These are phyloP conservation scores for Caenorhabditis uteleia DNA, from an alignment of 2,888 invertebrate species.

Conservation along the genomic window DNA sequence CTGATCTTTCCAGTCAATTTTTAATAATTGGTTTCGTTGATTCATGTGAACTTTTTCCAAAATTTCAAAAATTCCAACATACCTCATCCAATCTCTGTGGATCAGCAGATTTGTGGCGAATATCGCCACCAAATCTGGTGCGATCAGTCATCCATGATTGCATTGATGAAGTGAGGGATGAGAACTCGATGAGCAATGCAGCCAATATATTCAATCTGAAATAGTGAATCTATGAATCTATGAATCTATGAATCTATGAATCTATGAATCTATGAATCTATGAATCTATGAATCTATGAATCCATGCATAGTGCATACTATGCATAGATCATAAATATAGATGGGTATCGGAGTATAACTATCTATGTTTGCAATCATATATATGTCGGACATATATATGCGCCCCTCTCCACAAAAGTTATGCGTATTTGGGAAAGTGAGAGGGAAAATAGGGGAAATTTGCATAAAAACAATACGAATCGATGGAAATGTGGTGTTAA, in stretches of 20 bases:
- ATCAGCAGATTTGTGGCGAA: constrained; percentile 53
- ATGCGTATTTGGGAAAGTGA: too few relatives aligned
- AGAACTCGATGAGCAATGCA: constrained; percentile 60
- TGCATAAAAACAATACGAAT: too few relatives aligned
- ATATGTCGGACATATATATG: neutral
- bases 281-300: too few relatives aligned
- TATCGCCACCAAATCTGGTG: constrained; percentile 44
- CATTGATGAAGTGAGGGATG: constrained; percentile 52
- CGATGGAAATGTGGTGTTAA: too few relatives aligned
- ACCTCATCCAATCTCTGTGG: constrained; percentile 25
- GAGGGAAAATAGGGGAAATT: too few relatives aligned
- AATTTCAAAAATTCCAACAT: neutral
- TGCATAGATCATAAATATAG: too few relatives aligned
- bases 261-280: too few relatives aligned
- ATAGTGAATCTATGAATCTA: neutral
- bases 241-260: too few relatives aligned
- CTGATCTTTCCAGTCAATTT: too few relatives aligned
- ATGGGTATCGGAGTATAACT: neutral
- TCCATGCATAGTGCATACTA: too few relatives aligned
- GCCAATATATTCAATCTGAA: constrained; percentile 58
- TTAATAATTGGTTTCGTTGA: neutral
- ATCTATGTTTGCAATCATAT: neutral
- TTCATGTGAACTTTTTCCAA: too few relatives aligned
- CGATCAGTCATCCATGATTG: constrained; percentile 65
- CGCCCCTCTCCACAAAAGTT: too few relatives aligned